Base-by-base conservation (phyloP, 2,888 invertebrate species). In the Hirtodrosophila cameraria region DNA sequence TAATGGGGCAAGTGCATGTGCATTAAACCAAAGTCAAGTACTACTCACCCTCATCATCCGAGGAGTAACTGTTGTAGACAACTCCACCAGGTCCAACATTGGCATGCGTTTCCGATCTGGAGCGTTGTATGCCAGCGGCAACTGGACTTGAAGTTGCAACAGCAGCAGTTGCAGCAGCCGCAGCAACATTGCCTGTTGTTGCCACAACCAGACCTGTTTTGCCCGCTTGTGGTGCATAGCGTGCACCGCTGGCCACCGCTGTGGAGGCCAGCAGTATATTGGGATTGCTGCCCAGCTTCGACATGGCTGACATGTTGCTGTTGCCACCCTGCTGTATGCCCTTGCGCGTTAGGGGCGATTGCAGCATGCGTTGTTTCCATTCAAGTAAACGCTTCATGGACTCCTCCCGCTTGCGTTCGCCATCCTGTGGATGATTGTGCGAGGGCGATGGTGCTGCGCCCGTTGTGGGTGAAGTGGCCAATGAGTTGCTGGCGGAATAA, bases 351-450 rank as follows among this genome's bases (percentile, higher is more conserved):
- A 97, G 91, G 5, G 97, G 97, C 9, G 96, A 96, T 90, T 97
- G 97, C 78, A 97, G 91, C 97, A 97, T 97, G 80, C 97, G 93
- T 91, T 97, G 97, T 90, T 97, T 97, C 97, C 97, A 97, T 91
- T 97, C 97, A 41, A 97, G 91, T 58, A 97, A 91, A 16, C 97
- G 93, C 91, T 96, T 97, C 96, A 97, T 97, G 7, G 97, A 97
- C 90, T 97, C 97, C 91, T 97, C 97, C 20, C 96, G 93, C 92
- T 96, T 96, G 88, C 95, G 93, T 88, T 95, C 95, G 13, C 96
- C 95, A 71, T 96, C 95, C 65, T 85, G 84, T 49, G 75, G 36
- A 49, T 71, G 36, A 49, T 71, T 66, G 16, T 69, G 80, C 15
- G 23, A 23, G 6, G 75, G 66, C 18, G 86, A 66, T 3, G 73